Evolutionary conservation across 2,888 invertebrate species (phyloP).

Genomic region (Pycnomerus fuliginosus): DNA sequence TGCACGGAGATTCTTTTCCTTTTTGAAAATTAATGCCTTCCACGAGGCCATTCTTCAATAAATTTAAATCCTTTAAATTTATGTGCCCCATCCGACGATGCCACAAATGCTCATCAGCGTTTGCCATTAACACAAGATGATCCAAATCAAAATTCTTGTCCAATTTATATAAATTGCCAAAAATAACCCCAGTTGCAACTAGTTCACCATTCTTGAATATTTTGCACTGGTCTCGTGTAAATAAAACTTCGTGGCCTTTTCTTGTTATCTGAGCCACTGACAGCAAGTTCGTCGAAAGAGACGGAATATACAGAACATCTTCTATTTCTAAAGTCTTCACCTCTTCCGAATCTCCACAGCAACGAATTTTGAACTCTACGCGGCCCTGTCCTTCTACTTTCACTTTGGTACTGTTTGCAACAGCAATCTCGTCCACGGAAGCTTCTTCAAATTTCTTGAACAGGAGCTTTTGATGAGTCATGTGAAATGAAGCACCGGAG

Average conservation of each 20-base stretch:
- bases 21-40: too few relatives aligned
- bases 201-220: neutral
- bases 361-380: neutral
- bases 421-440: neutral
- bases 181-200: neutral
- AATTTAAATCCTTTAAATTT: too few relatives aligned
- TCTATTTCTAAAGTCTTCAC: too few relatives aligned
- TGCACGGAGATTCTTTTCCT: too few relatives aligned
- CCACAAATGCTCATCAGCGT: too few relatives aligned
- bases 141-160: neutral
- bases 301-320: neutral
- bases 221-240: neutral
- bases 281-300: neutral
- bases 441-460: neutral
- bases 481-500: slow-evolving; percentile 2
- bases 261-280: neutral
- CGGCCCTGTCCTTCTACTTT: neutral
- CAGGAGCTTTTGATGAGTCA: neutral
- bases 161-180: neutral
- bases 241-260: neutral
- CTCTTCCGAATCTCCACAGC: neutral
- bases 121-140: too few relatives aligned
- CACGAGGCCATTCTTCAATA: too few relatives aligned
- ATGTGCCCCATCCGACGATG: too few relatives aligned
- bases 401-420: neutral